Conservation (phyloP, 2,888 invertebrate species). For the Cataglyphis albicans region DNA sequence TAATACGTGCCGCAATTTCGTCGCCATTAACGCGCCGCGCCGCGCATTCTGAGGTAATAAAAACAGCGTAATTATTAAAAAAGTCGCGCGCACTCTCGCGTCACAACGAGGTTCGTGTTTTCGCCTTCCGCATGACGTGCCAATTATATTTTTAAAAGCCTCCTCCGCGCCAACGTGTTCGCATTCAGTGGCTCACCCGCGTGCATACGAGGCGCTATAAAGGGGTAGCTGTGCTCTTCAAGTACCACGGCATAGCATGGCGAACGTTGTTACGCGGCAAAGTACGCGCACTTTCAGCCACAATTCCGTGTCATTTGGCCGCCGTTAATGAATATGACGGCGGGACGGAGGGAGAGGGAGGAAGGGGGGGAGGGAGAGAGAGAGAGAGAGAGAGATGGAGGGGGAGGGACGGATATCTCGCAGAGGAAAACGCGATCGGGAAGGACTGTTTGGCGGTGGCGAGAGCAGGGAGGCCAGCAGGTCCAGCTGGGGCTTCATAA, state of each 20-base stretch:
- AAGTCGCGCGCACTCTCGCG: conserved; percentile 37
- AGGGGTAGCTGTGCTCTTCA: conserved; percentile 37
- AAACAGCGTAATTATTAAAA: conserved; percentile 53
- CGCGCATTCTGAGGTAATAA: conserved; percentile 36
- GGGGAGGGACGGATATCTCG: not conserved
- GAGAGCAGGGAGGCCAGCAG: not conserved
- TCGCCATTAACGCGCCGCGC: conserved; percentile 25
- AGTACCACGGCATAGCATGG: conserved; percentile 5
- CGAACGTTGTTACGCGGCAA: conserved; percentile 46
- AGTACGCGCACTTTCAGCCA: conserved; percentile 72
- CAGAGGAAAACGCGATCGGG: conserved; percentile 38
- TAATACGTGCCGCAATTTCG: conserved; percentile 41
- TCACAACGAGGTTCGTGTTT: conserved; percentile 38
- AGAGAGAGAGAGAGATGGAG: not conserved
- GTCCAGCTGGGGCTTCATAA: conserved; percentile 22
- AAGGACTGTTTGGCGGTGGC: conserved; percentile 23
- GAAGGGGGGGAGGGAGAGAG: not conserved
- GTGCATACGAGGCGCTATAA: not conserved
- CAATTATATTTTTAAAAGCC: conserved; percentile 57
- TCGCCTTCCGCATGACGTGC: conserved; percentile 50
- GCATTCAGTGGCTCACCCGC: not conserved
- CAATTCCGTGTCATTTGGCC: conserved; percentile 76
- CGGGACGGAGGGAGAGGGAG: not conserved
- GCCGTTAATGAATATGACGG: conserved; percentile 72
- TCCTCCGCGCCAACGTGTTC: conserved; percentile 16